Base-by-base conservation (phyloP, 2,113 vertebrate genomes). In the Melanocharis versteri region DNA sequence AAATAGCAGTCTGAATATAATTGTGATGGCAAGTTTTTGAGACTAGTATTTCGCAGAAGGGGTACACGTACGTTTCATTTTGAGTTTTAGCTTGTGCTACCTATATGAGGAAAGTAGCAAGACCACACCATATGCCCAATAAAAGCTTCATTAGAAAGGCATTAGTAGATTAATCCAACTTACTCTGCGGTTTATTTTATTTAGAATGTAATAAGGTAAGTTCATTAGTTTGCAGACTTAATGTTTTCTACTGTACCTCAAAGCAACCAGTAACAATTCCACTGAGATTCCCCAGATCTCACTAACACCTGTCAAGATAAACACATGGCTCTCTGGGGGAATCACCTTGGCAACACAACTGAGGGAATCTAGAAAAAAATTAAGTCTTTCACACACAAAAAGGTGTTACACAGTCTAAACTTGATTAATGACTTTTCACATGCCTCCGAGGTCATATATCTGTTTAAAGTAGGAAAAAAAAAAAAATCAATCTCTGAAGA, bases 281-380 rank as follows among this genome's bases (percentile, higher is more conserved):
- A 80, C 56, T 83, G 98, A 98, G 98, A 93, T 57, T 64, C 89
- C 15, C 24, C 91, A 92, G 97, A 97, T 97, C 97, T 97, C 75
- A 4, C 87, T 92, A 98, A 97, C 98, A 98, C 97, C 98, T 98
- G 98, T 98, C 98, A 98, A 95, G 97, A 97, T 97, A 98, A 98
- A 98, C 97, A 98, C 95, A 96, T 66, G 77, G 71, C 93, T 96
- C 97, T 97, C 97, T 73, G 22, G 96, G 95, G 98, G 97, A 97
- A 97, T 97, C 92, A 94, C 96, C 96, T 96, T 97, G 94, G 97
- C 92, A 97, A 94, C 14, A 21, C 84, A 97, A 96, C 91, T 97
- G 96, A 98, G 95, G 92, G 94, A 97, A 96, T 94, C 86, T 91
- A 78, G 89, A 51, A 93, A 95, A 97, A 91, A 89, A 96, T n/a